A percentile compares a stretch with the other conserved stretches of the same genome.
These are phyloP conservation scores for Lysiphlebus fabarum DNA, from an alignment of 1,140 invertebrate species.

Conservation along the genomic window DNA sequence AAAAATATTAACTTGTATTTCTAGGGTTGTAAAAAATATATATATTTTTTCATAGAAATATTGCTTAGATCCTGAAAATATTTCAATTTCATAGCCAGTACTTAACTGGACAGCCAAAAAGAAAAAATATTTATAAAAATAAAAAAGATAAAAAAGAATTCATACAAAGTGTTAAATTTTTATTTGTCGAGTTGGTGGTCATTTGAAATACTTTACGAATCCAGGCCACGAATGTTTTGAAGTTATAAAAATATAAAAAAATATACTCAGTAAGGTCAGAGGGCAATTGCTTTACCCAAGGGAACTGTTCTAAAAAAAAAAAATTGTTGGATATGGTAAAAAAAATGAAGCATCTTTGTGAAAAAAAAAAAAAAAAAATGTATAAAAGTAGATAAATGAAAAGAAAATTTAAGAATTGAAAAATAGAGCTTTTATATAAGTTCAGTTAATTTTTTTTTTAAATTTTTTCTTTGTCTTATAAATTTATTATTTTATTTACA, in stretches of 20 bases:
- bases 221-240: background rate
- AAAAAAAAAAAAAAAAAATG: background rate
- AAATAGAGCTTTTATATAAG: background rate
- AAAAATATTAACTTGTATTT: too few relatives aligned
- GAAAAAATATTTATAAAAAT: slow-evolving; percentile 2
- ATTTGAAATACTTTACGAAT: background rate
- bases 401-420: background rate
- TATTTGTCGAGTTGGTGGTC: background rate
- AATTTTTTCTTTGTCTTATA: too few relatives aligned
- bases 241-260: slow-evolving; percentile 13
- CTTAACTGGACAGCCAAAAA: slow-evolving; percentile 5
- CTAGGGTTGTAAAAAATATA: too few relatives aligned
- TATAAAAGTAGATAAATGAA: slow-evolving; percentile 7
- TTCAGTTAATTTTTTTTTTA: background rate
- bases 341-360: background rate
- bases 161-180: background rate
- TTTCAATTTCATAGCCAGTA: slow-evolving; percentile 1
- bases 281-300: slow-evolving; percentile 7
- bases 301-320: background rate
- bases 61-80: slow-evolving; percentile 1
- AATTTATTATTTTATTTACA: too few relatives aligned
- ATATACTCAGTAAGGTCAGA: slow-evolving; percentile 14
- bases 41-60: too few relatives aligned
- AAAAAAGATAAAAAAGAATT: background rate
- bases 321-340: too few relatives aligned